Percentiles rank a stretch among this genome's conserved stretches.
These are phyloP conservation scores for Coreius guichenoti DNA, from an alignment of 2,797 vertebrate species.

Conservation along the genomic window DNA sequence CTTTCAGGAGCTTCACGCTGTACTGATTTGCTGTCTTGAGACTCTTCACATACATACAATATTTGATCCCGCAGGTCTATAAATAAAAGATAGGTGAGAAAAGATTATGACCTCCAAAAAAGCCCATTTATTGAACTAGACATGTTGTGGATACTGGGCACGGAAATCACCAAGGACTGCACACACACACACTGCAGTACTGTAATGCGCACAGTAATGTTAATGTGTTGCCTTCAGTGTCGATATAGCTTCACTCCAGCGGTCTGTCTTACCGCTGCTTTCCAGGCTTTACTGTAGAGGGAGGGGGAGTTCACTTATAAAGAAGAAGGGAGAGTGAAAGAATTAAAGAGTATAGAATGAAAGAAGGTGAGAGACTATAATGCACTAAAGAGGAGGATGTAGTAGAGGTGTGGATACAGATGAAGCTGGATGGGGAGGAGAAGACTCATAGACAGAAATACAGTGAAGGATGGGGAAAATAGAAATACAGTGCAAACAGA, in stretches of 20 bases:
- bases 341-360: conserved; percentile 26
- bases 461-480: conserved; percentile 30
- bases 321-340: conserved; percentile 46
- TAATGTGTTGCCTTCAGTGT: conserved; percentile 72
- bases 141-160: conserved; percentile 16
- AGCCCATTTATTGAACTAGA: conserved; percentile 30
- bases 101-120: conserved; percentile 16
- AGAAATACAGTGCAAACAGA: conserved; percentile 21
- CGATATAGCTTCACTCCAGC: conserved; percentile 63
- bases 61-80: background rate
- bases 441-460: conserved; percentile 18
- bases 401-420: conserved; percentile 37
- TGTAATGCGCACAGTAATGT: conserved; percentile 68
- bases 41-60: background rate
- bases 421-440: conserved; percentile 35
- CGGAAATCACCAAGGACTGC: conserved; percentile 20
- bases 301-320: conserved; percentile 38
- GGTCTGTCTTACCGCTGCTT: conserved; percentile 70
- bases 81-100: background rate
- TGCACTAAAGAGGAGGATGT: conserved; percentile 34
- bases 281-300: conserved; percentile 74
- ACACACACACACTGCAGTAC: conserved; percentile 67
- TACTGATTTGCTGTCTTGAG: background rate
- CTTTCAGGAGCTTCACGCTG: background rate
- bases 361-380: conserved; percentile 27